Evolutionary conservation across 2,113 vertebrate species (phyloP).

Genomic region (Labeo catla): DNA sequence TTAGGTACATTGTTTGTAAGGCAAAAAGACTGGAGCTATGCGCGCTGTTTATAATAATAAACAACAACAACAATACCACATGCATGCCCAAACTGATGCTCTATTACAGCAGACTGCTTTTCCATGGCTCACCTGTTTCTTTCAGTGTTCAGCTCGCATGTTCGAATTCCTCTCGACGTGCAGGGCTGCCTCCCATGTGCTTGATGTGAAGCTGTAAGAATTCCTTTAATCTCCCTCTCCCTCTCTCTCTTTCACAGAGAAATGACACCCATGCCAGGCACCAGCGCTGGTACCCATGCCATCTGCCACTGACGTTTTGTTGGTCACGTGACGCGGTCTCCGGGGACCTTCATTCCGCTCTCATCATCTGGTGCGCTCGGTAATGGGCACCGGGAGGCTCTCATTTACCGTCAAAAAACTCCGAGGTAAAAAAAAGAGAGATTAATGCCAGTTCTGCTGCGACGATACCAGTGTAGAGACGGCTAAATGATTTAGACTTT

Average conservation of each 20-base stretch:
- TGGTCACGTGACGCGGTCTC: constrained; percentile 94
- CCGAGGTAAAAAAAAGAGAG: constrained; percentile 79
- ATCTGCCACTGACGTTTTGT: constrained; percentile 99
- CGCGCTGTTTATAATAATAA: not conserved
- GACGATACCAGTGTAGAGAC: constrained; percentile 30
- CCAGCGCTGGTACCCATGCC: constrained; percentile 99
- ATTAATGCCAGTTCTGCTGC: constrained; percentile 74
- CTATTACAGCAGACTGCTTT: not conserved
- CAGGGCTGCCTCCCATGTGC: constrained; percentile 83
- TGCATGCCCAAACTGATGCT: not conserved
- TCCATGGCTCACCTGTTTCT: constrained; percentile 82
- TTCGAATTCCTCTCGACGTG: constrained; percentile 84
- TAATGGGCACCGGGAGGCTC: constrained; percentile 98
- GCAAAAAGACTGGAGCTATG: not conserved
- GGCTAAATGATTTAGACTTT: constrained; percentile 43
- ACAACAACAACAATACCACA: constrained; percentile 1
- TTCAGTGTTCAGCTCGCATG: constrained; percentile 90
- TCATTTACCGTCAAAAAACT: constrained; percentile 95
- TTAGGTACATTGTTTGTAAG: not conserved
- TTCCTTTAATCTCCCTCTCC: constrained; percentile 68
- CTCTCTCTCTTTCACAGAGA: constrained; percentile 84
- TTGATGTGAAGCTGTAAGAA: constrained; percentile 84
- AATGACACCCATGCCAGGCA: constrained; percentile 99
- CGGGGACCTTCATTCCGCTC: constrained; percentile 92
- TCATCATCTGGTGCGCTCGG: constrained; percentile 98